Evolutionary conservation across 2,797 vertebrate species (phyloP).

Genomic region (Carduelis carduelis): DNA sequence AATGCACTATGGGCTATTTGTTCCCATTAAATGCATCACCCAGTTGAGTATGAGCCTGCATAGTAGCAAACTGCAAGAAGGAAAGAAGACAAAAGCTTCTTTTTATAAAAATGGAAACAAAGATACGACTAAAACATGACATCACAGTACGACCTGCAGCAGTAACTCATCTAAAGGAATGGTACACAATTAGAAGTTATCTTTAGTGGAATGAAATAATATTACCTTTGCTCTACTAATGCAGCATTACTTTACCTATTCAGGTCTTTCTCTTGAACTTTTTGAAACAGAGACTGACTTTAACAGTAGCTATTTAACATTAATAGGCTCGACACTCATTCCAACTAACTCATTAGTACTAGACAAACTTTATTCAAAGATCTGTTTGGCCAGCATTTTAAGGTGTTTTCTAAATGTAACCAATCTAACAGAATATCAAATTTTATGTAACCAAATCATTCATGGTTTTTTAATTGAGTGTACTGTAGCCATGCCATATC

Average conservation of each 20-base stretch:
- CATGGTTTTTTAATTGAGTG: background rate
- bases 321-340: background rate
- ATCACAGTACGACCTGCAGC: background rate
- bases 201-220: background rate
- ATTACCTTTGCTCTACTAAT: background rate
- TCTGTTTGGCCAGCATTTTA: background rate
- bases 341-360: constrained; percentile 13
- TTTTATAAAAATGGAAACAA: background rate
- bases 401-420: background rate
- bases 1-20: background rate
- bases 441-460: background rate
- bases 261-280: background rate
- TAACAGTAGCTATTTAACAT: background rate
- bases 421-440: background rate
- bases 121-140: background rate
- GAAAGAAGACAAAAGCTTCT: background rate
- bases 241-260: background rate
- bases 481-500: background rate
- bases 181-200: background rate
- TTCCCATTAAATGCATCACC: background rate
- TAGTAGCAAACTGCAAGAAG: background rate
- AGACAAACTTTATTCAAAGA: constrained; percentile 6
- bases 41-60: background rate
- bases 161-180: background rate
- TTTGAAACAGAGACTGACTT: background rate